Evolutionary conservation across 2,797 vertebrate species (phyloP).

Genomic region (Botia kubotai): DNA sequence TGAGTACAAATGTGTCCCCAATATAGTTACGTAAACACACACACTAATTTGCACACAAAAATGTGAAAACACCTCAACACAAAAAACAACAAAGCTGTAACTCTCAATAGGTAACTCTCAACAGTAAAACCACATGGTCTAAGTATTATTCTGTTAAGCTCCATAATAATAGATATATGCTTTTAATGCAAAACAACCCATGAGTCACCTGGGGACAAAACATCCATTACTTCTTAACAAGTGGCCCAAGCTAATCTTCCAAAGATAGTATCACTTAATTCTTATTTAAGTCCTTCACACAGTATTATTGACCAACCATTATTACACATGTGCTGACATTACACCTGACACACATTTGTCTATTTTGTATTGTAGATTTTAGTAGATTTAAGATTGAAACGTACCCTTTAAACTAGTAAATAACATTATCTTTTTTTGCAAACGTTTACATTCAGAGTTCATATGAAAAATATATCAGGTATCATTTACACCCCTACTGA

Average conservation of each 20-base stretch:
- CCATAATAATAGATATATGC: slow-evolving; percentile 43
- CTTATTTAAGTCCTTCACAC: slow-evolving; percentile 29
- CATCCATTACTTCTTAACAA: slow-evolving; percentile 51
- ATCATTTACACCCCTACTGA: neutral
- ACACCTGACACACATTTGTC: neutral
- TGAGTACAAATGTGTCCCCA: no score
- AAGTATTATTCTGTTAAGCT: slow-evolving; percentile 13
- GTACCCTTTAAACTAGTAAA: neutral
- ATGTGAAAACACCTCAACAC: slow-evolving; percentile 1
- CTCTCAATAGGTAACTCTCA: slow-evolving; percentile 4
- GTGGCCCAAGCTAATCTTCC: slow-evolving; percentile 31
- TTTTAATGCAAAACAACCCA: slow-evolving; percentile 50
- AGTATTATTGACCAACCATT: slow-evolving; percentile 47
- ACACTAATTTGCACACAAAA: neutral
- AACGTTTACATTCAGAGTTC: neutral
- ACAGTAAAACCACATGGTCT: slow-evolving; percentile 1
- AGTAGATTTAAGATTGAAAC: slow-evolving; percentile 7
- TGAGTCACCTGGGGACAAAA: slow-evolving; percentile 42
- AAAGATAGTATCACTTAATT: slow-evolving; percentile 49
- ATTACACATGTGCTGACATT: slow-evolving; percentile 43
- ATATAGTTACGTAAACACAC: neutral
- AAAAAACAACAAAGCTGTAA: slow-evolving; percentile 2
- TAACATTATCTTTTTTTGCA: neutral
- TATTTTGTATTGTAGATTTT: neutral
- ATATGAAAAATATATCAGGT: slow-evolving; percentile 9